A percentile compares a stretch with the other conserved stretches of the same genome.
Conservation (phyloP, 2,888 invertebrate species). For the Allacma fusca region DNA sequence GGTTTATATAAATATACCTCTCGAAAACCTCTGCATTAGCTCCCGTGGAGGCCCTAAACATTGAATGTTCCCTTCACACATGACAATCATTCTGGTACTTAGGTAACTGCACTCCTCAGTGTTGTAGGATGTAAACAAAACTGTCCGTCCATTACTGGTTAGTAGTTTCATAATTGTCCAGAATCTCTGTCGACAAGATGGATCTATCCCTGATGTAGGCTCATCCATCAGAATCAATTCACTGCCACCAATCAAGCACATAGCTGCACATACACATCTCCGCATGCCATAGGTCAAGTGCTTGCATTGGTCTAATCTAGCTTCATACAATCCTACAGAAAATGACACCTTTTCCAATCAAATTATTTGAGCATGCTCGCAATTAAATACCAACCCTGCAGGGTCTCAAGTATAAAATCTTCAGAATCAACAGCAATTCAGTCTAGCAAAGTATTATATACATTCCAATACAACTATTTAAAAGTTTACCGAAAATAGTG, state of each 20-base stretch:
- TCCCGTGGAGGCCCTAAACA: conserved; percentile 50
- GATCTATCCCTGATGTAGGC: conserved; percentile 44
- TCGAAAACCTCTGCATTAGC: conserved; percentile 47
- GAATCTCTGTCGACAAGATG: conserved; percentile 22
- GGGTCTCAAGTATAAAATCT: background rate
- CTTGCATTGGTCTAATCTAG: conserved; percentile 32
- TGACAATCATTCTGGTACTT: conserved; percentile 45
- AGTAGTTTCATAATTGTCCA: conserved; percentile 53
- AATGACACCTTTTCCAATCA: background rate
- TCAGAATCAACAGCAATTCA: background rate
- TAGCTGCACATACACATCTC: conserved; percentile 49
- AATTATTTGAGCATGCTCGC: background rate
- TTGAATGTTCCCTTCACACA: conserved; percentile 53
- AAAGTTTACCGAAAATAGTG: conserved; percentile 44
- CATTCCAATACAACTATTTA: too few relatives aligned
- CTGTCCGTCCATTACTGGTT: conserved; percentile 44
- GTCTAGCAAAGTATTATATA: too few relatives aligned
- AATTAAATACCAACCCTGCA: too few relatives aligned
- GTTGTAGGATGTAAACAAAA: conserved; percentile 51
- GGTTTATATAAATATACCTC: conserved; percentile 11
- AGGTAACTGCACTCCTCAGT: conserved; percentile 51
- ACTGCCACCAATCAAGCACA: conserved; percentile 54
- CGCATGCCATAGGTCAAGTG: conserved; percentile 38
- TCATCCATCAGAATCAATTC: conserved; percentile 54
- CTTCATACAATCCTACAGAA: conserved; percentile 44